A percentile compares a stretch with the other conserved stretches of the same genome.
Conservation (phyloP, 1,140 invertebrate genomes). For the Paramacrobiotus metropolitanus region DNA sequence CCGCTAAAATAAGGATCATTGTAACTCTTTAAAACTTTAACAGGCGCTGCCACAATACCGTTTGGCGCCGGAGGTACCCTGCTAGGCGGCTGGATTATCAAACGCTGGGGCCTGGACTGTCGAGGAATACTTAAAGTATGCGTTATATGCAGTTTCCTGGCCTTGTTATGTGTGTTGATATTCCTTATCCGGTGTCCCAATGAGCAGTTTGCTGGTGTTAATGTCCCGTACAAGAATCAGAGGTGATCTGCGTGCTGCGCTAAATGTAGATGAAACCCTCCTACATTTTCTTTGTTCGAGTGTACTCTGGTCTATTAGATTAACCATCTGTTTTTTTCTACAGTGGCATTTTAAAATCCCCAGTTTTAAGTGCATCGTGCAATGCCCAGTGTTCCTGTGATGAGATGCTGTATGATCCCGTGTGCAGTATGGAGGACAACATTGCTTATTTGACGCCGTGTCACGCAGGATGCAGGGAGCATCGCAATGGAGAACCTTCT, state of each 20-base stretch:
- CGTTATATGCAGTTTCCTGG: conserved; percentile 32
- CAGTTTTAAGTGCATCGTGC: conserved; percentile 22
- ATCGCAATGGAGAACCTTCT: too few species aligned
- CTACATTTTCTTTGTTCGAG: conserved; percentile 11
- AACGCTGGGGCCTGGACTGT: conserved; percentile 41
- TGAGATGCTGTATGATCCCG: conserved; percentile 19
- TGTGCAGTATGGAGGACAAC: conserved; percentile 20
- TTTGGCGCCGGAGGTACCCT: conserved; percentile 41
- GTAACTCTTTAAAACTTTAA: too few species aligned
- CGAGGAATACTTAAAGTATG: conserved; percentile 50
- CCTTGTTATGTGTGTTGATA: conserved; percentile 33
- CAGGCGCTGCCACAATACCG: too few species aligned
- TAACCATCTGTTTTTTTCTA: conserved; percentile 10
- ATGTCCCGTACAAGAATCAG: conserved; percentile 30
- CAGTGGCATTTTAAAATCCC: neutral
- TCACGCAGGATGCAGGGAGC: conserved; percentile 7
- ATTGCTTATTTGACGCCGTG: conserved; percentile 20
- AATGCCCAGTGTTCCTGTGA: conserved; percentile 32
- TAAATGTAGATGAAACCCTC: too few species aligned
- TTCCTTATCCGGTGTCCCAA: conserved; percentile 50
- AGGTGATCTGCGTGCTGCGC: too few species aligned
- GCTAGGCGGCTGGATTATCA: conserved; percentile 49
- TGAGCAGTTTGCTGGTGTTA: conserved; percentile 44
- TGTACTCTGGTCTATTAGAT: conserved; percentile 18
- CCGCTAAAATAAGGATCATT: too few species aligned